These are phyloP conservation scores for Junonia oenone DNA, from an alignment of 2,888 invertebrate genomes.

Conservation along the genomic window DNA sequence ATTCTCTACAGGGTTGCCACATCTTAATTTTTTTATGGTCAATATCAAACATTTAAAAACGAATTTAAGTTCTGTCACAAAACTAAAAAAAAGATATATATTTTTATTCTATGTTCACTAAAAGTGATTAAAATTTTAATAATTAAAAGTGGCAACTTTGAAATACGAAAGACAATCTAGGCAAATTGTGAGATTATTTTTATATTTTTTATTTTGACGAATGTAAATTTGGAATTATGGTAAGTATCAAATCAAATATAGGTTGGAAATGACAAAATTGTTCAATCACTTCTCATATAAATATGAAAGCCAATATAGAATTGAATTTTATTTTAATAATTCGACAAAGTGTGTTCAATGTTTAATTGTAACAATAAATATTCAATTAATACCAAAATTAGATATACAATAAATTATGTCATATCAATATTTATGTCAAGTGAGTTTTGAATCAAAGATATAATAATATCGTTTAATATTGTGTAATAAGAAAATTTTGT, in stretches of 20 bases:
- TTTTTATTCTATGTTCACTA: no score
- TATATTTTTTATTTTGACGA: not conserved
- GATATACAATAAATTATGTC: slow-evolving; percentile 18
- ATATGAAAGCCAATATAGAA: not conserved
- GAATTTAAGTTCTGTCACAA: no score
- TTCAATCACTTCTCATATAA: not conserved
- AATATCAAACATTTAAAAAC: no score
- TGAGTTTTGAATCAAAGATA: slow-evolving; percentile 1
- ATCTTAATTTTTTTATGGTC: no score
- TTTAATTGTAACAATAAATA: not conserved
- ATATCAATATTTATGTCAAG: slow-evolving; percentile 18
- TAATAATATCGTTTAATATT: not conserved
- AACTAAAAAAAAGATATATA: no score
- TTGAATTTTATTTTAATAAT: not conserved
- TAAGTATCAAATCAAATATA: not conserved
- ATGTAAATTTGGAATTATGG: not conserved
- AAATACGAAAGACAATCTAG: not conserved
- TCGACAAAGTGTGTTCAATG: not conserved
- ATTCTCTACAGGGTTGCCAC: not conserved
- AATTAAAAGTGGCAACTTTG: not conserved
- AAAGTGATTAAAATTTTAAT: no score
- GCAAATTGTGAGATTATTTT: not conserved
- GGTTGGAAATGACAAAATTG: not conserved
- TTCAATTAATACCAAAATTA: slow-evolving; percentile 20
- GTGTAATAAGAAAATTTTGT: not conserved